Base-by-base conservation (phyloP, 2,888 invertebrate species). In the Stratiomys singularior region DNA sequence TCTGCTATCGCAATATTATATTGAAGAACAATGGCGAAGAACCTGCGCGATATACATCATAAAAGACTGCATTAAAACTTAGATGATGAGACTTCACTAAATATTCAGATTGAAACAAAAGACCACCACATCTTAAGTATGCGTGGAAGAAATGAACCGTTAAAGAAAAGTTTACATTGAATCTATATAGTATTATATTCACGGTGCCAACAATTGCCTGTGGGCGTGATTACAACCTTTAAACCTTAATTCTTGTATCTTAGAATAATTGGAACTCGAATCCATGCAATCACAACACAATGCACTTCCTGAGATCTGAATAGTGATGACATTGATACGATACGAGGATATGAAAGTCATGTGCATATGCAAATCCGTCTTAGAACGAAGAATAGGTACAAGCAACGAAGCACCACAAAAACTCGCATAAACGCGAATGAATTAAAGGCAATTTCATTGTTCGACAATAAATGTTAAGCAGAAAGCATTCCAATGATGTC, bases 211-310 rank as follows among this genome's bases (percentile, higher is more conserved):
- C 60, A 74, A 74, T 60, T 21, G 74, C 74, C 60, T 58, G 74
- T 74, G 46, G 74, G 74, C 74, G 74, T 74, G 74, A 74, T 74
- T 58, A 58, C 74, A 74, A 74, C 74, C 74, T 74, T 58, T 58
- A 58, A 58, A 74, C 74, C 74, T 74, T 25, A 58, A 58, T 60
- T 74, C 60, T 74, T 56, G 44, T 37, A 74, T 60, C 60, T 58
- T 74, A 30, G 37, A 58, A 74, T 74, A 71, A 71, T 71, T 71
- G 71, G 71, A 25, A 58, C 37, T 58, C 18, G 13, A 74, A 27
- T 72, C 56, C 56, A 28, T 72, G 27, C 69, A 37, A 66, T 66
- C 66, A 44, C n/a, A 69, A 37, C 13, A 74, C 74, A 74, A 74
- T 74, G 44, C 30, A 58, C 60, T 69, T 69, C 47, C 69, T 58